Evolutionary conservation across 1,140 invertebrate species (phyloP).

Genomic region (Dendroctonus ponderosae): DNA sequence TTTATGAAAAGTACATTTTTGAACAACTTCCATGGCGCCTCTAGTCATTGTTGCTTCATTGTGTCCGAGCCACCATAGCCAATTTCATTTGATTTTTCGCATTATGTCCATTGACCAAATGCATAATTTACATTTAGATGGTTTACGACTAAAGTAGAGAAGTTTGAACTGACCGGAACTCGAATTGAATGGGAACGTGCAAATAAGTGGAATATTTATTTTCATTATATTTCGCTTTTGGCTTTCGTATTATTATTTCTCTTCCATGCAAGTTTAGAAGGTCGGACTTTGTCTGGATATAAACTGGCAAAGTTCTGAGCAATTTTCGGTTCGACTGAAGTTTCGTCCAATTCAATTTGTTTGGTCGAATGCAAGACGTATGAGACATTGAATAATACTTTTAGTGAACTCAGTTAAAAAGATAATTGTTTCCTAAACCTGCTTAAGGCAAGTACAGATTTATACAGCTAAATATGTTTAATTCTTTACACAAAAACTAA

Average conservation of each 20-base stretch:
- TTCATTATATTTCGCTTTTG: constrained; percentile 33
- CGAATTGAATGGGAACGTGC: constrained; percentile 34
- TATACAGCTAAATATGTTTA: no score
- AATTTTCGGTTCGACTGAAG: constrained; percentile 8
- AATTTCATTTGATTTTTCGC: constrained; percentile 34
- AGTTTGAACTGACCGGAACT: constrained; percentile 30
- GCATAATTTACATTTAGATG: constrained; percentile 38
- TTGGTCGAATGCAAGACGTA: constrained; percentile 38
- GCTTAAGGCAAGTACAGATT: no score
- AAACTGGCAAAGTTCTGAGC: constrained; percentile 21
- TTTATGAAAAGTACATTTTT: background rate
- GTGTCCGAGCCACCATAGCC: constrained; percentile 21
- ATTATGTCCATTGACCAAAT: constrained; percentile 34
- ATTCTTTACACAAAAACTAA: no score
- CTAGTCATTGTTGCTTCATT: constrained; percentile 28
- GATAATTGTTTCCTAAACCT: no score
- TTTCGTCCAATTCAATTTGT: constrained; percentile 9
- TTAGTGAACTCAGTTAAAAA: constrained; percentile 40
- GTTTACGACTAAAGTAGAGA: constrained; percentile 33
- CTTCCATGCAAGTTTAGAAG: constrained; percentile 27
- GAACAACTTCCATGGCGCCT: constrained; percentile 21
- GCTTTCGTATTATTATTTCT: constrained; percentile 26
- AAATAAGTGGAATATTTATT: constrained; percentile 38
- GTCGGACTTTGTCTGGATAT: constrained; percentile 19
- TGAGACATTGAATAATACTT: constrained; percentile 40